These are phyloP conservation scores for Thera britannica DNA, from an alignment of 2,888 invertebrate species.

Conservation along the genomic window DNA sequence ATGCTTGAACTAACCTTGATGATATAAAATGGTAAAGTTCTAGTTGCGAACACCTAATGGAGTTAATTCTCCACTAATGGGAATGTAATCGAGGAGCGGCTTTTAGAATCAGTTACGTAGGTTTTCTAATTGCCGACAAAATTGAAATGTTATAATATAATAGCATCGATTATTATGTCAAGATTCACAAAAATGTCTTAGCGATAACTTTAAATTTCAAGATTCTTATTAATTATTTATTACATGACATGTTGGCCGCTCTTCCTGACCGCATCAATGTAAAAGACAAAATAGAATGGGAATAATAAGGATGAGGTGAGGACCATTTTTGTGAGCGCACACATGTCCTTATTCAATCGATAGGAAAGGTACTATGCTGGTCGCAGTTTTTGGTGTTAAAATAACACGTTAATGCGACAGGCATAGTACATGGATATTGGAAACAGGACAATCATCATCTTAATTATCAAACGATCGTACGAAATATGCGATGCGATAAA, in stretches of 20 bases:
- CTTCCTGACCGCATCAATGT: constrained; percentile 9
- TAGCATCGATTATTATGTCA: constrained; percentile 25
- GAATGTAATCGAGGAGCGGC: constrained; percentile 40
- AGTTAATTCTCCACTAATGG: constrained; percentile 35
- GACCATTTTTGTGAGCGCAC: constrained; percentile 24
- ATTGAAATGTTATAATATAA: constrained; percentile 20
- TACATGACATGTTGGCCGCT: constrained; percentile 10
- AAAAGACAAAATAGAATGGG: constrained; percentile 22
- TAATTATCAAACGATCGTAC: constrained; percentile 18
- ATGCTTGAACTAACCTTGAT: constrained; percentile 51
- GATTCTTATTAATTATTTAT: constrained; percentile 26
- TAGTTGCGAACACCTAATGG: constrained; percentile 27
- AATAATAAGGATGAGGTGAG: constrained; percentile 29
- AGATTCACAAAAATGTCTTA: constrained; percentile 29
- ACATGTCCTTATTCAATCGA: constrained; percentile 15
- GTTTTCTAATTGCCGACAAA: constrained; percentile 19
- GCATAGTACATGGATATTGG: constrained; percentile 13
- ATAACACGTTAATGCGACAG: constrained; percentile 6
- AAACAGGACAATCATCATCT: constrained; percentile 2
- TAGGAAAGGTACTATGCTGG: constrained; percentile 14
- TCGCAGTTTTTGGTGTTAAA: constrained; percentile 9
- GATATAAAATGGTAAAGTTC: constrained; percentile 51
- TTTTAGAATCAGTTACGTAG: constrained; percentile 32
- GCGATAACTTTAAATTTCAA: constrained; percentile 32
- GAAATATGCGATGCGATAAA: constrained; percentile 11